Conservation (phyloP, 30 jellyfish, hydroid and myxozoan genomes). For the Hydractinia symbiolongicarpus region DNA sequence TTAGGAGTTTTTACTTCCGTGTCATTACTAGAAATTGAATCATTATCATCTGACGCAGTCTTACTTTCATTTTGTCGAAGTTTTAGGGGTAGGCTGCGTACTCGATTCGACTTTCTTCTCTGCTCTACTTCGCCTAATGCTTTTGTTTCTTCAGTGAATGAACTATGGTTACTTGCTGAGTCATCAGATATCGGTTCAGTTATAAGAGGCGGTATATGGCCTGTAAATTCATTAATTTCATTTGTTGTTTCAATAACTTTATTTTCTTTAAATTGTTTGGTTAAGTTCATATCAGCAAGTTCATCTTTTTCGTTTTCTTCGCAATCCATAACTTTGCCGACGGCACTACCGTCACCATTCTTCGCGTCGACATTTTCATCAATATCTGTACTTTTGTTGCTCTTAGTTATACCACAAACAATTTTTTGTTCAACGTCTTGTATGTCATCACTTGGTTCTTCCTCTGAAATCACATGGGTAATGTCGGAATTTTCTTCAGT, state of each 20-base stretch:
- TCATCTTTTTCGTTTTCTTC: slow-evolving; percentile 1
- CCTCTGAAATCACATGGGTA: not conserved
- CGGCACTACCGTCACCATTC: not conserved
- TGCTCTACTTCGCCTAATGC: not conserved
- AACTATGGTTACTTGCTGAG: slow-evolving; percentile 8
- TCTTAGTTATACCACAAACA: not conserved
- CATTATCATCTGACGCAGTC: slow-evolving; percentile 12
- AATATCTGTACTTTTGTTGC: not conserved
- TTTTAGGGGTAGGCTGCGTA: slow-evolving; percentile 17
- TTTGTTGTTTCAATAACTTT: not conserved
- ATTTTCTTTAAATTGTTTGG: not conserved
- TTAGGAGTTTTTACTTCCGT: not conserved
- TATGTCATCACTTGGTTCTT: not conserved
- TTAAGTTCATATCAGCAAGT: no score
- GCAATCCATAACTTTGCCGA: not conserved
- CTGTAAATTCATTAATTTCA: not conserved
- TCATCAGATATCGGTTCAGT: slow-evolving; percentile 25
- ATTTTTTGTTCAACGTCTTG: not conserved
- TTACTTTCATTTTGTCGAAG: slow-evolving; percentile 26
- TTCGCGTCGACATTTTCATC: not conserved
- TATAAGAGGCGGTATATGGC: not conserved
- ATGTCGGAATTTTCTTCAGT: not conserved
- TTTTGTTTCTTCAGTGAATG: not conserved
- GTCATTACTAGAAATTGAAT: slow-evolving; percentile 24
- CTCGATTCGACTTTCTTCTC: slow-evolving; percentile 25